phyloP scores from a whole-genome alignment of 2,113 vertebrate species.

The Cygnus buccinator region DNA sequence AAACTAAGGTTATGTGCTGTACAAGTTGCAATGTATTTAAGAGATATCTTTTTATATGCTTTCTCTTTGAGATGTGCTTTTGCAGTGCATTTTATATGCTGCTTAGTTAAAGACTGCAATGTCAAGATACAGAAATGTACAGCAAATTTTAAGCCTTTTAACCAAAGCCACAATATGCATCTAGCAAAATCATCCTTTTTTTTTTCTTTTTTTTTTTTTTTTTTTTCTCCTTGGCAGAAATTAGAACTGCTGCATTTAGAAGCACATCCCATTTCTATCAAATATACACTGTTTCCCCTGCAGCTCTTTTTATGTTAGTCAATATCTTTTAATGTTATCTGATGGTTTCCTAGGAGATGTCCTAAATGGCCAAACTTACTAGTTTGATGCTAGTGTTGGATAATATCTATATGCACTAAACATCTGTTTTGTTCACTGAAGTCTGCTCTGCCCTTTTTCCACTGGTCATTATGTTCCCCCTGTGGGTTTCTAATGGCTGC shows the following conservation, averaged over 20 bases:
- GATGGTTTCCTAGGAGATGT: conserved; percentile 85
- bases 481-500: conserved; percentile 66
- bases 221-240: conserved; percentile 45
- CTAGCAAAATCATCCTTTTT: background rate
- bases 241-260: conserved; percentile 59
- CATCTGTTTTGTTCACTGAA: conserved; percentile 77
- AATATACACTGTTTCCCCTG: conserved; percentile 59
- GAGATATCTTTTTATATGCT: background rate
- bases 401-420: conserved; percentile 78
- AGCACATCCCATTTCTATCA: conserved; percentile 61
- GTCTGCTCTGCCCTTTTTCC: conserved; percentile 68
- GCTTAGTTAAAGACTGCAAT: conserved; percentile 20
- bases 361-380: conserved; percentile 74
- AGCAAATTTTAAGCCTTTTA: conserved; percentile 10
- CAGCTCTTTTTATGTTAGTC: conserved; percentile 79
- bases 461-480: conserved; percentile 68
- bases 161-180: background rate
- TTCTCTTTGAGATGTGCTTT: background rate
- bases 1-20: background rate
- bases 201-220: background rate
- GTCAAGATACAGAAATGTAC: background rate
- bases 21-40: background rate
- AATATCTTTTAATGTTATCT: conserved; percentile 78
- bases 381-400: conserved; percentile 70
- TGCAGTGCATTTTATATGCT: background rate